Evolutionary conservation across 1,140 invertebrate genomes (phyloP), one percentile per base, ranked within the genome.

Genomic region (Colletes gigas): DNA sequence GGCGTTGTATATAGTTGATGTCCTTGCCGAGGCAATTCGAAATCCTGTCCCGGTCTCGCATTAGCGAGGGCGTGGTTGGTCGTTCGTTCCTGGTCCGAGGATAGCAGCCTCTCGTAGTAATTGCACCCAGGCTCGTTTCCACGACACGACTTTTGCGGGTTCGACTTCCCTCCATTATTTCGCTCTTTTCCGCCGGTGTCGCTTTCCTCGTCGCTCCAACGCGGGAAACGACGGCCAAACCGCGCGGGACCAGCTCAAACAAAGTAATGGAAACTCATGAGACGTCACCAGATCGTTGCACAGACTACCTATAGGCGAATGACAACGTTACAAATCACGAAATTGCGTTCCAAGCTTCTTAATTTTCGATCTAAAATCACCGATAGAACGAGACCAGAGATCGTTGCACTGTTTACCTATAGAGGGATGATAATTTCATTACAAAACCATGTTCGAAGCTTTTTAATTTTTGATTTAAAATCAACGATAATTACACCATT

Each of bases 61-160:
- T 90, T 90, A 91, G 89, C 84, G 89, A 90, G 89, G 90, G 90
- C 89, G 90, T 91, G 90, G 90, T 90, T 88, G 85, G 75, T 78
- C 67, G 85, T 84, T 82, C 84, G 89, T 88, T 89, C 86, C 86
- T 87, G 86, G 77, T 87, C 83, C 87, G 86, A 88, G 87, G 85
- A 88, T 84, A 88, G 87, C 87, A 84, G 81, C 86, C 81, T 82
- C 84, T 82, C 84, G 84, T 83, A 76, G 70, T 83, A 83, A 84
- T 89, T 86, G 85, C 84, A 71, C 50, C 81, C 86, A 75, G 83
- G 82, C 75, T 79, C 71, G 86, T 86, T 84, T 85, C 81, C 73
- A 81, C 54, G 67, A 70, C 68, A 59, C 72, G 71, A 86, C 82
- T 84, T 88, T 84, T 82, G 76, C 69, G 65, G 59, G 75, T 80